These are phyloP conservation scores for Haliaeetus leucogaster DNA, from an alignment of 2,113 vertebrate genomes.

Conservation along the genomic window DNA sequence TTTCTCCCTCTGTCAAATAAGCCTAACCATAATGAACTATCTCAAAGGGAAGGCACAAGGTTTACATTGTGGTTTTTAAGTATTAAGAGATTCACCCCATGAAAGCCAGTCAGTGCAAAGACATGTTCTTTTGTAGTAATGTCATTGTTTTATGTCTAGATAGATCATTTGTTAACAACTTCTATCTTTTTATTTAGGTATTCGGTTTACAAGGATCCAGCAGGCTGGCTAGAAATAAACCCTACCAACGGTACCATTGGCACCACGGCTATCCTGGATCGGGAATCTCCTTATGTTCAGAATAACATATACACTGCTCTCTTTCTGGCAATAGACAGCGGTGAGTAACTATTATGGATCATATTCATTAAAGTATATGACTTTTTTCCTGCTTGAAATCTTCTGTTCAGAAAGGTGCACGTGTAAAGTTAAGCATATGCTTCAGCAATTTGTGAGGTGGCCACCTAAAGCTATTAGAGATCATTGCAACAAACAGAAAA, in stretches of 20 bases:
- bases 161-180: background rate
- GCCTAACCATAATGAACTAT: background rate
- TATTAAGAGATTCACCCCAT: rapidly evolving
- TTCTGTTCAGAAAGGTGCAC: background rate
- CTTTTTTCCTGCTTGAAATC: background rate
- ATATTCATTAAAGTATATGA: background rate
- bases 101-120: background rate
- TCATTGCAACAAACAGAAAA: background rate
- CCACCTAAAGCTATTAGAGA: background rate
- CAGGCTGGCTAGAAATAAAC: constrained; percentile 91
- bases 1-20: background rate
- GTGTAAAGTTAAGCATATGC: rapidly evolving
- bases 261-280: constrained; percentile 86
- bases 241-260: constrained; percentile 88
- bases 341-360: constrained; percentile 68
- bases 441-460: background rate
- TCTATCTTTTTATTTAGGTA: constrained; percentile 74
- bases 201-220: constrained; percentile 87
- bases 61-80: background rate
- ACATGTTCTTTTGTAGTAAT: background rate
- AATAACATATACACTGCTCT: constrained; percentile 89
- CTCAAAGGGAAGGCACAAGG: background rate
- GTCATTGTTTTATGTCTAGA: background rate
- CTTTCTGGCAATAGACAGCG: constrained; percentile 93
- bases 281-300: constrained; percentile 87